Percentiles rank a stretch among this genome's conserved stretches.
These are phyloP conservation scores for Antechinus flavipes DNA, from an alignment of 2,113 vertebrate species.

Conservation along the genomic window DNA sequence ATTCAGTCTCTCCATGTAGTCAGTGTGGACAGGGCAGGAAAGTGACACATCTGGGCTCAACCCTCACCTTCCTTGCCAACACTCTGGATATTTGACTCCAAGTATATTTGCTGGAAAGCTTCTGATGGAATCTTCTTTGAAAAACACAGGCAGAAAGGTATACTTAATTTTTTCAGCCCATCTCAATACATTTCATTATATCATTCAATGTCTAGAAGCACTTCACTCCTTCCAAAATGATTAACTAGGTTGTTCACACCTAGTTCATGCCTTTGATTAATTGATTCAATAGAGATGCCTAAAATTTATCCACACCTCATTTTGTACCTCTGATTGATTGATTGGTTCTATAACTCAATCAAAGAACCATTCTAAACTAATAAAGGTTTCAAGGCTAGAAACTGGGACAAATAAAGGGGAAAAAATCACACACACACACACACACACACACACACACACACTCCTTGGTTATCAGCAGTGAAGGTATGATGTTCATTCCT, in stretches of 20 bases:
- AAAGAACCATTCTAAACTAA: background rate
- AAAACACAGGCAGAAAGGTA: background rate
- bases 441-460: too few species aligned
- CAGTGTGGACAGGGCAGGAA: background rate
- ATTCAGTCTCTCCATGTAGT: background rate
- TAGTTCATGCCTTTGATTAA: background rate
- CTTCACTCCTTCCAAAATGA: background rate
- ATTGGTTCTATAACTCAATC: background rate
- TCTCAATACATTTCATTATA: background rate
- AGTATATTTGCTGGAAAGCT: background rate
- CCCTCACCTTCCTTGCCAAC: background rate
- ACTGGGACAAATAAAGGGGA: background rate
- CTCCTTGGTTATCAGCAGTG: background rate
- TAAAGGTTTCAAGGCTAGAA: background rate
- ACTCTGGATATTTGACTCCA: background rate
- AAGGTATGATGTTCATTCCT: slow-evolving; percentile 20
- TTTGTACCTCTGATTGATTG: background rate
- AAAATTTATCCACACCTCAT: background rate
- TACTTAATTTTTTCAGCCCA: background rate
- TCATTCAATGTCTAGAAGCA: background rate
- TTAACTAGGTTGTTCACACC: background rate
- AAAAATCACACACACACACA: background rate
- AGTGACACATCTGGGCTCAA: background rate
- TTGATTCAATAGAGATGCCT: background rate
- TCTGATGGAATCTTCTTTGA: background rate